These are phyloP conservation scores for Gila orcuttii DNA, from an alignment of 2,113 vertebrate genomes.

Conservation along the genomic window DNA sequence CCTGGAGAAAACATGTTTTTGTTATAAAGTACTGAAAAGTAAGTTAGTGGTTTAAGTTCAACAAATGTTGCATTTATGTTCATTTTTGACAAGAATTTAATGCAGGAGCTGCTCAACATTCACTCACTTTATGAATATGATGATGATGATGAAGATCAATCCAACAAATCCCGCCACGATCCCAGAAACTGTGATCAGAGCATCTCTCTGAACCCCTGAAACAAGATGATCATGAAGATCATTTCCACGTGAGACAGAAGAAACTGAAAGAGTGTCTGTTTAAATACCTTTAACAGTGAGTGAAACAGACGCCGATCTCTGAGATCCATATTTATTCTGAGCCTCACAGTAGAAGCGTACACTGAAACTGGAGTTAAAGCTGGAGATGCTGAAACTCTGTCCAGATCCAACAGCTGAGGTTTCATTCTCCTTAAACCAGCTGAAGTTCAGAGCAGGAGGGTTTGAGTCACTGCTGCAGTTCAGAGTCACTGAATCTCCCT, in stretches of 20 bases:
- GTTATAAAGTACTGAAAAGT: neutral
- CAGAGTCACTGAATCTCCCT: too few species aligned
- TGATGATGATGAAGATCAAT: constrained; percentile 14
- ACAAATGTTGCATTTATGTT: neutral
- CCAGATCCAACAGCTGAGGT: constrained; percentile 33
- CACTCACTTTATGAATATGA: neutral
- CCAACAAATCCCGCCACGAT: neutral
- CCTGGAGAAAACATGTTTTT: neutral
- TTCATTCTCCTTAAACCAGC: neutral
- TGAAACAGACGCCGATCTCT: neutral
- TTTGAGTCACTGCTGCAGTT: too few species aligned
- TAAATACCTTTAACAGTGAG: neutral
- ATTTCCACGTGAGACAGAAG: too few species aligned
- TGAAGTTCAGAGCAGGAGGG: too few species aligned
- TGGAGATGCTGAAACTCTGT: constrained; percentile 21
- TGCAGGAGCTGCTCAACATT: neutral
- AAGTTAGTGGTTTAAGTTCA: neutral
- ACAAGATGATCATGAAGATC: too few species aligned
- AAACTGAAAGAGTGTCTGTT: too few species aligned
- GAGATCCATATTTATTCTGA: too few species aligned
- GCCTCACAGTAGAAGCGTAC: too few species aligned
- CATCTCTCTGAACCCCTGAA: too few species aligned
- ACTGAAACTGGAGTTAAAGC: too few species aligned
- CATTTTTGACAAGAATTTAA: neutral
- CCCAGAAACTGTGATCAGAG: neutral